Base-by-base conservation (phyloP, 2,113 vertebrate genomes). In the Hydrolagus affinis region DNA sequence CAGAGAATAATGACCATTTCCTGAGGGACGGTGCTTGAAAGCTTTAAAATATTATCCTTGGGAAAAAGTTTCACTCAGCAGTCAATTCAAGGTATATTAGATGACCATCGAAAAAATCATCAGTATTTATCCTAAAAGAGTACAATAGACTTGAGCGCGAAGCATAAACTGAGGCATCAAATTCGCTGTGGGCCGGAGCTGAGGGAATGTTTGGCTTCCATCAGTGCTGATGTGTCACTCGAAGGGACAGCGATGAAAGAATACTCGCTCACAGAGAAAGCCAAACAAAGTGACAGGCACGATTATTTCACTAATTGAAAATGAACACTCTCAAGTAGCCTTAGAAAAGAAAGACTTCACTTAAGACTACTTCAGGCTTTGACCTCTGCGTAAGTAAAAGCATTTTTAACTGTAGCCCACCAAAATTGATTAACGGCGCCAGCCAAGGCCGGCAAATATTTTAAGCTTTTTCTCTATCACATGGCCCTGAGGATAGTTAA, bases 401-500 rank as follows among this genome's bases (percentile, higher is more conserved):
- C 92, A 90, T 93, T 94, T 93, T 89, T 90, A 93, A 91, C 92
- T n/a, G 87, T 89, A 91, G 92, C 93, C 92, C 92, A 94, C 90
- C 92, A 90, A 91, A 94, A 89, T 86, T 93, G 94, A 95, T 94
- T 94, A 94, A 90, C 88, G 89, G 93, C 91, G 90, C 91, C 92
- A 89, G 94, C 88, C 92, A 89, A 94, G 93, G 92, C 93, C 93
- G 88, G 91, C 87, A 56, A 89, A 88, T 89, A 92, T 92, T 85
- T 85, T 92, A 91, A 91, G 92, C 92, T 92, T 92, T 92, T 92
- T 89, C 92, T 90, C 92, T 92, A 92, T 94, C 92, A 89, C 93
- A 92, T 95, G 93, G 93, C 96, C 96, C 93, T 90, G 85, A 96
- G 95, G 92, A 94, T 95, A 94, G 96, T 95, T 95, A 97, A 95